These are phyloP conservation scores for Apamea epomidion DNA, from an alignment of 2,888 invertebrate genomes.

Conservation along the genomic window DNA sequence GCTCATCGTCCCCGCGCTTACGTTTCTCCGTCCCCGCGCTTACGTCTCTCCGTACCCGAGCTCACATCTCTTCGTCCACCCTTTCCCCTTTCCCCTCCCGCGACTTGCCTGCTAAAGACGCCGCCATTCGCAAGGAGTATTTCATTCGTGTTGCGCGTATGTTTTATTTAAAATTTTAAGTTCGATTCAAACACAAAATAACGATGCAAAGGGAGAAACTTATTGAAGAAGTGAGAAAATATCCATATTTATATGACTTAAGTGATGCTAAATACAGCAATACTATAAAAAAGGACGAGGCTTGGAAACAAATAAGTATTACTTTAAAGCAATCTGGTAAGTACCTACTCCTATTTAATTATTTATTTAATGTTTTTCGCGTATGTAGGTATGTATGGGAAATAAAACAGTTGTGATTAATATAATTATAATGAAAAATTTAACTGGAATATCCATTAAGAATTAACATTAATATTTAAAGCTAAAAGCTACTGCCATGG, in stretches of 20 bases:
- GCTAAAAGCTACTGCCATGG: constrained; percentile 55
- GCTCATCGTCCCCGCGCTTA: too few species aligned
- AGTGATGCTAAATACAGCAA: constrained; percentile 54
- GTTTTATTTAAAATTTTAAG: constrained; percentile 53
- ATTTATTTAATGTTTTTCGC: constrained; percentile 45
- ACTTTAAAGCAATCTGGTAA: constrained; percentile 54
- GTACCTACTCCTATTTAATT: constrained; percentile 55
- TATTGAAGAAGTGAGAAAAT: constrained; percentile 17
- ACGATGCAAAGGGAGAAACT: constrained; percentile 54
- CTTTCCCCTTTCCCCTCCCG: constrained; percentile 41
- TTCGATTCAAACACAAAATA: constrained; percentile 55
- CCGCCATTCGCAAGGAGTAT: too few species aligned
- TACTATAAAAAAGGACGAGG: constrained; percentile 58
- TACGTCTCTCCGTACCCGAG: constrained; percentile 30
- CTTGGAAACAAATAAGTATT: constrained; percentile 57
- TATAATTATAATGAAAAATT: constrained; percentile 51
- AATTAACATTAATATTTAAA: constrained; percentile 45
- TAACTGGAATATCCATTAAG: constrained; percentile 42
- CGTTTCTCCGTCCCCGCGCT: too few species aligned
- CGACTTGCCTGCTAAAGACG: too few species aligned
- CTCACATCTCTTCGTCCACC: constrained; percentile 36
- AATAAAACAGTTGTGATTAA: constrained; percentile 54
- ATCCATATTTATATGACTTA: too few species aligned
- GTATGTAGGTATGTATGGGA: constrained; percentile 54
- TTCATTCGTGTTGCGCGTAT: too few species aligned